Base-by-base conservation (phyloP, 2,888 invertebrate genomes). In the Xestoiulus laeticollis region DNA sequence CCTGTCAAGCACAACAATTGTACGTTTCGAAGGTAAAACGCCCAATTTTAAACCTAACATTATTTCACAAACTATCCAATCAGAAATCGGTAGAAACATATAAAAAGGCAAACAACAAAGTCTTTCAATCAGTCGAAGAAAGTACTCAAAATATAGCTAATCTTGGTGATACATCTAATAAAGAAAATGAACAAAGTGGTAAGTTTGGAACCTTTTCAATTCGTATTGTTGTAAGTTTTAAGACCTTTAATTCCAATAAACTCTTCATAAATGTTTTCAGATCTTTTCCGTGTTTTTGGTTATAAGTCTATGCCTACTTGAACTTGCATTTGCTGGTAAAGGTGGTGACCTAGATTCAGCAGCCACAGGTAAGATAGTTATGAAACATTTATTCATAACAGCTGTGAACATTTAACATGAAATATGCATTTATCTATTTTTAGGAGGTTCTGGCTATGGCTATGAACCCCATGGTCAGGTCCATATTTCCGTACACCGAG, bases 401-500 rank as follows among this genome's bases (percentile, higher is more conserved):
- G 16, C 32, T 32, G 38, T 5, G n/a, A 83, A 83, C 30, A 26
- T 82, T 82, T 83, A 83, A 10, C 14, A 83, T 82, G 14, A 48
- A 48, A 48, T 82, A 82, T 32, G n/a, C n/a, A 82, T 30, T 12
- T 30, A 3, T 14, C n/a, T 19, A 83, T 30, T 33, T 30, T 33
- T 38, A 10, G 3, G 2, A 84, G 43, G 33, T 32, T 87, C n/a
- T 32, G 88, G 88, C 26, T 78, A 84, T 32, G 88, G 88, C 26
- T 78, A 84, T 43, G 87, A 84, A 14, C 44, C 82, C 4, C 87
- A 87, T 84, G 88, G 88, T 12, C 87, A 88, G 33, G 89, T 89
- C n/a, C 89, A 89, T 86, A 88, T 89, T 32, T 87, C 88, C 12
- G 89, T 89, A 2, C 88, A 89, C 44, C 86, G 89, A 14, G 89